These are phyloP conservation scores for Acanthopleura granulata DNA, from an alignment of 2,888 invertebrate genomes.

Conservation along the genomic window DNA sequence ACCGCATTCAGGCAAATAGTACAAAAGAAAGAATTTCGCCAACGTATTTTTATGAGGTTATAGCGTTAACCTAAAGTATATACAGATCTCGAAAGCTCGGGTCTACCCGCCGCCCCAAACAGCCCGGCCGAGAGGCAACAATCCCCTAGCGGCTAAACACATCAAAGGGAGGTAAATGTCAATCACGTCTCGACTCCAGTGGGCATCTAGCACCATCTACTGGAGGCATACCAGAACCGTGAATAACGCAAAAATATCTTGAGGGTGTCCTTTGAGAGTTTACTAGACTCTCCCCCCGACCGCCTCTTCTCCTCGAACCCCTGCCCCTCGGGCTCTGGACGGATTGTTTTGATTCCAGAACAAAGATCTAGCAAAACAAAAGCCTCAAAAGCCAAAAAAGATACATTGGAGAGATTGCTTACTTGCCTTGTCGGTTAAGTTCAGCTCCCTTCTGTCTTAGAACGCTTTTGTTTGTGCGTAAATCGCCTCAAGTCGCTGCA, in stretches of 20 bases:
- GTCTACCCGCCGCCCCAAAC: background rate
- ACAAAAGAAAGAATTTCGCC: too few species aligned
- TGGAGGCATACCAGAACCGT: background rate
- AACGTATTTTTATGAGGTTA: slow-evolving; percentile 1
- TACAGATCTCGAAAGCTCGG: background rate
- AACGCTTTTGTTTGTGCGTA: too few species aligned
- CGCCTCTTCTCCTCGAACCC: background rate
- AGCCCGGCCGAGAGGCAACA: background rate
- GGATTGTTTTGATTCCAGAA: too few species aligned
- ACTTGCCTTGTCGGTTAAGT: too few species aligned
- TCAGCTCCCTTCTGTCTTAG: too few species aligned
- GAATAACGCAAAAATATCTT: background rate
- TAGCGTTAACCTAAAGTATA: background rate
- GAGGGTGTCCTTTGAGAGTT: background rate
- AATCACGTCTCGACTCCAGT: background rate
- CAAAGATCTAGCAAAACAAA: too few species aligned
- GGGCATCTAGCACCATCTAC: background rate
- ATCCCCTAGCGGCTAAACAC: slow-evolving; percentile 7
- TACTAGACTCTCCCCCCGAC: background rate
- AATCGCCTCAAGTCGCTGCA: too few species aligned
- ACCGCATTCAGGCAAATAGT: too few species aligned
- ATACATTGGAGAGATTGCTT: too few species aligned
- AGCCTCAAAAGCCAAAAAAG: too few species aligned
- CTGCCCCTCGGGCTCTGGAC: too few species aligned
- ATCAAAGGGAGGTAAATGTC: slow-evolving; percentile 12